Evolutionary conservation across 2,888 invertebrate species (phyloP).

Genomic region (Gymnosoma rotundatum): DNA sequence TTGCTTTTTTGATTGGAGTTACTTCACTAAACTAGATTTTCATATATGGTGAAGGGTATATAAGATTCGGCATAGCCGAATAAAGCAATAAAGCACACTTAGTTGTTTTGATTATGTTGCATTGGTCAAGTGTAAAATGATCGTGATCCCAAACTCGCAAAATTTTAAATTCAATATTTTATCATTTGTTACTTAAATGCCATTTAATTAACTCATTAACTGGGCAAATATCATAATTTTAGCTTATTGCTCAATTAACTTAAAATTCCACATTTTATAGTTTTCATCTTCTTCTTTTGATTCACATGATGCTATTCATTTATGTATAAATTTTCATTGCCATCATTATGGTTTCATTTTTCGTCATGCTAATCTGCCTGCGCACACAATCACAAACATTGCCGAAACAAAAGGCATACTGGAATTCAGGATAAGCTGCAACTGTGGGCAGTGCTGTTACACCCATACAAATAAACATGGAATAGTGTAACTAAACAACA

Average conservation of each 20-base stretch:
- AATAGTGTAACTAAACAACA: constrained; percentile 57
- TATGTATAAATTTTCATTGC: constrained; percentile 23
- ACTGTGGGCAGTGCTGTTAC: constrained; percentile 39
- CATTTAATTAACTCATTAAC: constrained; percentile 68
- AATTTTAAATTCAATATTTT: constrained; percentile 66
- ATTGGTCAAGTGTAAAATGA: constrained; percentile 44
- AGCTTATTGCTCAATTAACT: constrained; percentile 68
- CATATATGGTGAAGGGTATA: too few species aligned
- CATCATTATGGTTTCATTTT: constrained; percentile 35
- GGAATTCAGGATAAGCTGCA: constrained; percentile 39
- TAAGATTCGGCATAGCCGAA: too few species aligned
- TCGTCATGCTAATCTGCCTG: constrained; percentile 54
- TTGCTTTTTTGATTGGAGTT: too few species aligned
- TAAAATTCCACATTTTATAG: constrained; percentile 68
- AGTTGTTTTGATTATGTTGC: constrained; percentile 15
- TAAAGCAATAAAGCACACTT: too few species aligned
- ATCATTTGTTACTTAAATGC: constrained; percentile 66
- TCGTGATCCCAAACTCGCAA: constrained; percentile 20
- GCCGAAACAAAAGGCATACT: background rate
- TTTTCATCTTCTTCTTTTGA: constrained; percentile 28
- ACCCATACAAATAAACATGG: constrained; percentile 35
- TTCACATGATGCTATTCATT: background rate
- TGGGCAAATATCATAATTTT: constrained; percentile 69
- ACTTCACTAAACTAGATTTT: too few species aligned
- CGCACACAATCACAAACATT: constrained; percentile 1